Evolutionary conservation across 2,888 invertebrate species (phyloP), one percentile per base, ranked within the genome.

Genomic region (Allygus modestus): DNA sequence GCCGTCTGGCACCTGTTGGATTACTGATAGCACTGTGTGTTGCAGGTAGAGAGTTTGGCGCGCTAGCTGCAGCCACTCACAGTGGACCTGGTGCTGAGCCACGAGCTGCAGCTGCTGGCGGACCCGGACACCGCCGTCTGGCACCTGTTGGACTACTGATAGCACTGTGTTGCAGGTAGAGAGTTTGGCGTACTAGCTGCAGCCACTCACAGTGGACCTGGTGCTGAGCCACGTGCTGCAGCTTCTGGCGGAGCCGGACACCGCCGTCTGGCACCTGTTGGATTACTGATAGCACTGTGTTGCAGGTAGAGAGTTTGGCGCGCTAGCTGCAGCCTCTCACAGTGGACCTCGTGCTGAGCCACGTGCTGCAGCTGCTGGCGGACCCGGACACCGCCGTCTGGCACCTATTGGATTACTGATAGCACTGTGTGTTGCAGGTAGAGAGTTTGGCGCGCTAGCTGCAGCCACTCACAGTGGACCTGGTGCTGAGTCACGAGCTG

Each of bases 81-180:
- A 1, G 37, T 83, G 26, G 95, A 97, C 88, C 91, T 99, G 11
- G 92, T 98, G 81, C 90, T 98, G 43, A 95, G 97, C 0, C 95
- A 97, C 89, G 93, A 98, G 37, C 94, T 95, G 87, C 95, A 96
- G 88, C 91, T 98, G 86, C 92, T 98, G 87, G 93, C 94, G 85
- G 94, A 95, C 89, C 95, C 95, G 77, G 94, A 95, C 58, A 97
- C 97, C 0, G 95, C 97, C 5, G 96, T 98, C 54, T 98, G 98
- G 98, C 95, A 97, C 90, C 92, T 98, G 58, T 97, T 98, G 87
- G 97, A 97, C 90, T n/a, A n/a, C n/a, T n/a, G n/a, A n/a, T n/a
- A n/a, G n/a, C n/a, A n/a, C n/a, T n/a, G n/a, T n/a, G n/a, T n/a
- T n/a, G 26, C 73, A 87, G 87, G 86, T 87, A 12, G 86, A 87